Conservation (phyloP, 2,888 invertebrate genomes). For the Molanna angustata region DNA sequence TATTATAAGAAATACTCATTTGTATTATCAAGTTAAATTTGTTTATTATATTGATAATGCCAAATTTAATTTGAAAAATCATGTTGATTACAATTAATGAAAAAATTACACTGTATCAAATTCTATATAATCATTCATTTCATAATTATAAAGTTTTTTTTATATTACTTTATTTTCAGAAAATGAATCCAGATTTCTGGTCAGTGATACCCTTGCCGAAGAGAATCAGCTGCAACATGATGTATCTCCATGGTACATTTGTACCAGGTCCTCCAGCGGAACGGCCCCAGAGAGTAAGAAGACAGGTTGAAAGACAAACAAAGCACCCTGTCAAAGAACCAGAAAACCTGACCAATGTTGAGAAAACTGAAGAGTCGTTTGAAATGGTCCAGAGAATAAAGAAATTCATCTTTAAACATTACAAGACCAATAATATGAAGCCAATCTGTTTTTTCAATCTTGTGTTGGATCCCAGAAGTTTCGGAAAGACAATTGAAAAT, state of each 20-base stretch:
- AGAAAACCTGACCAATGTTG: conserved; percentile 50
- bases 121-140: no score
- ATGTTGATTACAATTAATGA: no score
- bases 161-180: conserved; percentile 36
- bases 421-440: conserved; percentile 39
- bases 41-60: no score
- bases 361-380: conserved; percentile 55
- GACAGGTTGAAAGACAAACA: conserved; percentile 39
- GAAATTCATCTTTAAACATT: conserved; percentile 47
- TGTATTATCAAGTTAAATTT: no score
- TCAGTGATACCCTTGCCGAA: conserved; percentile 38
- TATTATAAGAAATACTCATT: no score
- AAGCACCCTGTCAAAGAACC: conserved; percentile 49
- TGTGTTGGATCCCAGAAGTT: conserved; percentile 58
- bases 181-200: conserved; percentile 43
- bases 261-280: conserved; percentile 41
- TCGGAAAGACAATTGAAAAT: conserved; percentile 61
- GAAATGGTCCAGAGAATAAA: conserved; percentile 55
- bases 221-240: conserved; percentile 41
- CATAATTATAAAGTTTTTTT: not conserved
- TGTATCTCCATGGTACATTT: conserved; percentile 51
- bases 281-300: conserved; percentile 35
- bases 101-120: no score
- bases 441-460: conserved; percentile 59
- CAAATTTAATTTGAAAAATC: no score